A percentile compares a stretch with the other conserved stretches of the same genome.
Conservation (phyloP, 2,113 vertebrate genomes). For the Panthera tigris region DNA sequence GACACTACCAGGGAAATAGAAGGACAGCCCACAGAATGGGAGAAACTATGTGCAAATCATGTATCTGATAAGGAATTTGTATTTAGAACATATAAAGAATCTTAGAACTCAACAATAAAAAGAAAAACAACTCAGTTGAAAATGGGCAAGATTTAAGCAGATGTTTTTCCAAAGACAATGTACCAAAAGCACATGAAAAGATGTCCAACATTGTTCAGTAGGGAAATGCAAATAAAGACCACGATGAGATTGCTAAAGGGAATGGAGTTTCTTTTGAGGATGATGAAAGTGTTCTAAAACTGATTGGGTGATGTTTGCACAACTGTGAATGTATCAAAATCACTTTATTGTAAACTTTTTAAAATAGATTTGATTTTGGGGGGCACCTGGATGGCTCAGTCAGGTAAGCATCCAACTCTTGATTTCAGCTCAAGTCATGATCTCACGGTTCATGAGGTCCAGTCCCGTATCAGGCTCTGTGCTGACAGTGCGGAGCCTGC, state of each 20-base stretch:
- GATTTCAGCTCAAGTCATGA: no score
- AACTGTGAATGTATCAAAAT: background rate
- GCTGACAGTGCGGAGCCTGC: no score
- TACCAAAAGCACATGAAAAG: background rate
- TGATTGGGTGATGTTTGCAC: background rate
- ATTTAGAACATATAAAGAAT: background rate
- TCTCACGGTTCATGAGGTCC: no score
- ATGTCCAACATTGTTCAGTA: background rate
- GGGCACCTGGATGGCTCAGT: no score
- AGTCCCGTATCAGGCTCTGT: no score
- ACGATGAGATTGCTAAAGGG: background rate
- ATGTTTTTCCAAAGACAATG: background rate
- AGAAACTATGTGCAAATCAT: background rate
- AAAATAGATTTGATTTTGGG: background rate
- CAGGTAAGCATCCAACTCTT: no score
- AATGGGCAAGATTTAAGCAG: background rate
- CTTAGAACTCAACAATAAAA: background rate
- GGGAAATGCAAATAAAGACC: constrained; percentile 18
- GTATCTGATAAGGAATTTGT: background rate
- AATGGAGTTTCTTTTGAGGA: background rate
- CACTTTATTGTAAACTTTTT: background rate
- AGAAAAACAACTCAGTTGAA: background rate
- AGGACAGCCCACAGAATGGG: background rate
- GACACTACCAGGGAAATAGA: background rate
- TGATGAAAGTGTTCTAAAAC: background rate